These are phyloP conservation scores for Drosophila ficusphila DNA, from an alignment of 1,140 invertebrate species.

Conservation along the genomic window DNA sequence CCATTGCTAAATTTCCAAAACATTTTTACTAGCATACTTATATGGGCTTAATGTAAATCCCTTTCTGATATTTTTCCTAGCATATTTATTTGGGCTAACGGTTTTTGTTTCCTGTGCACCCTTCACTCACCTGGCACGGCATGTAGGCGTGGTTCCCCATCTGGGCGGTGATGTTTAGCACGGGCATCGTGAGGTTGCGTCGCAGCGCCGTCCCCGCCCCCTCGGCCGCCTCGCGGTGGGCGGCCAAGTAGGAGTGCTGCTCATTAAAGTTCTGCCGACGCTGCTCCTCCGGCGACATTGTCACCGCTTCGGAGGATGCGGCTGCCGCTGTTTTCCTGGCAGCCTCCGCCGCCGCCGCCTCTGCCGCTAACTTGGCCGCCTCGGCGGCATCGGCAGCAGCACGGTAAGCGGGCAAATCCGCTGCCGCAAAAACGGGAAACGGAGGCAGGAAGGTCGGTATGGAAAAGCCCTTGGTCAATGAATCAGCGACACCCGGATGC, in stretches of 20 bases:
- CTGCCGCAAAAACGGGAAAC: conserved; percentile 77
- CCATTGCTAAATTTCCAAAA: not conserved
- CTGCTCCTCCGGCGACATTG: conserved; percentile 64
- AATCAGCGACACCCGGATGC: conserved; percentile 61
- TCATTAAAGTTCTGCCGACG: conserved; percentile 68
- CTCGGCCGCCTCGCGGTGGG: conserved; percentile 47
- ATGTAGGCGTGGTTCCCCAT: conserved; percentile 93
- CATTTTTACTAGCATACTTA: no score
- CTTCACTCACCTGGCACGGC: conserved; percentile 90
- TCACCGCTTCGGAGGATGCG: conserved; percentile 49
- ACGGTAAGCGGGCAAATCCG: conserved; percentile 74
- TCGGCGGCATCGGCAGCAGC: conserved; percentile 63
- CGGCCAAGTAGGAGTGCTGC: conserved; percentile 71
- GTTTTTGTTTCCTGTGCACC: not conserved
- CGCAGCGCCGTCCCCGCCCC: conserved; percentile 32
- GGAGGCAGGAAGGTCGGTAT: conserved; percentile 81
- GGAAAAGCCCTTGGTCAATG: conserved; percentile 79
- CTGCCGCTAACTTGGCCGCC: conserved; percentile 47
- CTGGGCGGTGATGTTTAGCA: conserved; percentile 92
- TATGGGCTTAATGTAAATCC: no score
- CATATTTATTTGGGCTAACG: not conserved
- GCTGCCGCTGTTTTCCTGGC: conserved; percentile 39
- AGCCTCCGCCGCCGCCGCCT: conserved; percentile 4
- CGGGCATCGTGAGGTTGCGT: conserved; percentile 72
- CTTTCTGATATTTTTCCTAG: not conserved